Percentiles rank a stretch among this genome's conserved stretches.
Conservation (phyloP, 2,888 invertebrate species). For the Tetramorium bicarinatum region DNA sequence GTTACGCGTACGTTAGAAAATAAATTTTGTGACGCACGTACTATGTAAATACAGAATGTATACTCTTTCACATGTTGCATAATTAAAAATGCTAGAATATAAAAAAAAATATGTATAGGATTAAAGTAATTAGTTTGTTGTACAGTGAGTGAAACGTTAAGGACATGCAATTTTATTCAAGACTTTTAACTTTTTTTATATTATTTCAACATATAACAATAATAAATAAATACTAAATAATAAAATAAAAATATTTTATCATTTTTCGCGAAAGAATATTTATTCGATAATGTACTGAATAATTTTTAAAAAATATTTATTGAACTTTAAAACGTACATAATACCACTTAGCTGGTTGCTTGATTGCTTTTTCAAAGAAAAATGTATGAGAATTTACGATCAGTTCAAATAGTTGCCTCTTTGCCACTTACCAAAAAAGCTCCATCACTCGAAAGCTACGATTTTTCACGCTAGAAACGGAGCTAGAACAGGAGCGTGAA, state of each 20-base stretch:
- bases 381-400: constrained; percentile 53
- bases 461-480: constrained; percentile 65
- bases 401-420: constrained; percentile 64
- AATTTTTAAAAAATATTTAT: neutral
- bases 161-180: too few species aligned
- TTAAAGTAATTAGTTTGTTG: neutral
- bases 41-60: neutral
- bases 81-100: neutral
- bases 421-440: constrained; percentile 58
- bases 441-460: constrained; percentile 48
- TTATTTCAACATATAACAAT: neutral
- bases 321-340: neutral
- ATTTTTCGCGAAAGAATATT: neutral
- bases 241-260: neutral
- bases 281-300: neutral
- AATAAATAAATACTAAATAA: neutral
- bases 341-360: constrained; percentile 3
- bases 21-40: constrained; percentile 20
- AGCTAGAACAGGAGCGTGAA: constrained; percentile 31
- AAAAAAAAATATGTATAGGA: constrained; percentile 22
- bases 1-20: neutral
- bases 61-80: neutral
- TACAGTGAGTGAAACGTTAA: constrained; percentile 5
- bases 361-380: constrained; percentile 43
- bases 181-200: neutral